Percentiles rank a stretch among this genome's conserved stretches.
phyloP scores from a whole-genome alignment of 64 coral and sea anemone species.

The Pocillopora damicornis region DNA sequence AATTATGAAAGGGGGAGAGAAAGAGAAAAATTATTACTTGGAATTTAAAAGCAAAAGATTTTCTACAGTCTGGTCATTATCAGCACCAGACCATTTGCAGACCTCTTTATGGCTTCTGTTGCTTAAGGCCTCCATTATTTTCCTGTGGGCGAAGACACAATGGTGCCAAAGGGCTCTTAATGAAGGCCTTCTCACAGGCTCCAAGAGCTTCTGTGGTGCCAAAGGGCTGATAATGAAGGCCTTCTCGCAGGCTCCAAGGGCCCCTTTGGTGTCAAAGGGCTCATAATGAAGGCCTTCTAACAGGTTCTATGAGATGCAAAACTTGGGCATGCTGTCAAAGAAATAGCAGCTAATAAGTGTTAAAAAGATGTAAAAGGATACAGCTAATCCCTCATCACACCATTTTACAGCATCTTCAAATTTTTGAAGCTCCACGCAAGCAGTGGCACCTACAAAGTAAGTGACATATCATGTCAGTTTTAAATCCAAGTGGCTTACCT shows the following conservation, averaged over 20 bases:
- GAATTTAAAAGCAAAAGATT: too few species aligned
- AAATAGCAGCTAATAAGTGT: too few species aligned
- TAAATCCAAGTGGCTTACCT: background rate
- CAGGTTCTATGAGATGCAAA: background rate
- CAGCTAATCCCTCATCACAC: slow-evolving; percentile 69
- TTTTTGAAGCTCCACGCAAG: slow-evolving; percentile 63
- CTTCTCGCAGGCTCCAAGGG: background rate
- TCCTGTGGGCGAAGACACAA: too few species aligned
- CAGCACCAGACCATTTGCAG: too few species aligned
- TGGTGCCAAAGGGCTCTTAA: background rate
- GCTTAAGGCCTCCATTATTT: too few species aligned
- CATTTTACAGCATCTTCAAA: slow-evolving; percentile 76
- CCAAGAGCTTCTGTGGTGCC: too few species aligned
- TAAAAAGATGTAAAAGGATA: slow-evolving; percentile 60
- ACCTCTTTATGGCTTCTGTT: too few species aligned
- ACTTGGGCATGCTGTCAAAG: too few species aligned
- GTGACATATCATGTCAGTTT: background rate
- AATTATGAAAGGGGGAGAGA: too few species aligned
- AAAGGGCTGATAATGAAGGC: background rate
- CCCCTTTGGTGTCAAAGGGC: too few species aligned
- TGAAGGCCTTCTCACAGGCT: background rate
- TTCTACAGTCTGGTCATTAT: too few species aligned
- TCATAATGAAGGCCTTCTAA: background rate
- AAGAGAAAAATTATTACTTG: too few species aligned
- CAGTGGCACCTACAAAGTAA: slow-evolving; percentile 54